Base-by-base conservation (phyloP, 2,888 invertebrate genomes). In the Spodoptera exigua region DNA sequence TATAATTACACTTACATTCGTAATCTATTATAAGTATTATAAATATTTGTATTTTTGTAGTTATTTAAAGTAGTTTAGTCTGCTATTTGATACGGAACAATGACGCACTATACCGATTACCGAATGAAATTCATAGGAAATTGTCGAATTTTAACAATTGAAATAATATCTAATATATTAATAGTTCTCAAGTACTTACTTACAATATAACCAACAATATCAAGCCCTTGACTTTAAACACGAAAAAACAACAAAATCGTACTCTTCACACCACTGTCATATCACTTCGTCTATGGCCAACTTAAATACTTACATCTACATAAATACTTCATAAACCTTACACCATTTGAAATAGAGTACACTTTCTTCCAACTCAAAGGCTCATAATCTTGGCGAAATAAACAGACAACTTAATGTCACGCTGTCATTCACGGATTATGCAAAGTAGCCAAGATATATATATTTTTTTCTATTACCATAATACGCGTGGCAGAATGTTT, bases 401-500 rank as follows among this genome's bases (percentile, higher is more conserved):
- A 82, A 84, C 75, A 85, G 84, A 87, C 85, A 88, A 85, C 89
- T 90, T 90, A 89, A 89, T 89, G 89, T 88, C 89, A 86, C 66
- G 74, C 80, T 85, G 87, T 89, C 89, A 85, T 83, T 83, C 78
- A 80, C 82, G 79, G 90, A 91, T 92, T 92, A 93, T 92, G 91
- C 91, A 91, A 92, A 93, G 91, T 85, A 86, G 84, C 84, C 41
- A 62, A 71, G 72, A 55, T 62, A 71, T 87, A 70, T 87, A 87
- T 88, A n/a, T 90, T 88, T 87, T 88, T 89, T 89, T 87, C 84
- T 87, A 91, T 90, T 89, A 89, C 83, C 89, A 88, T 91, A 90
- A 86, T 87, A 84, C 84, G 85, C 85, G 82, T 82, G 79, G 86
- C 82, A 82, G 83, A 85, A 85, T 85, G 84, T 89, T 88, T 86